Evolutionary conservation across 2,797 vertebrate genomes (phyloP).

Genomic region (Adelosebastes latens): DNA sequence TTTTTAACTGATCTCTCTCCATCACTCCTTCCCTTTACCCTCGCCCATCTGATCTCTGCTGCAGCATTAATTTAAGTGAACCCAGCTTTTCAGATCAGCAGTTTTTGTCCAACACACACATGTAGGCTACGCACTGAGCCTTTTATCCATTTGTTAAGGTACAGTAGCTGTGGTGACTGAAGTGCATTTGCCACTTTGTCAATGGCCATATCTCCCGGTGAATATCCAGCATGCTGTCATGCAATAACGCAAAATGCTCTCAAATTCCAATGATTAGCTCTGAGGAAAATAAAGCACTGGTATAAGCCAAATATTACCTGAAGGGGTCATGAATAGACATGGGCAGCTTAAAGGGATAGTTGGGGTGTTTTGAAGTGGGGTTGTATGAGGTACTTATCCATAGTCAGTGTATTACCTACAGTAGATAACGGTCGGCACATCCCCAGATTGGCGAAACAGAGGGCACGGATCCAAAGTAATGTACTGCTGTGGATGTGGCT

Average conservation of each 20-base stretch:
- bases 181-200: not conserved
- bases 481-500: too few species aligned
- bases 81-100: slow-evolving; percentile 38
- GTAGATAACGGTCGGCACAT: too few species aligned
- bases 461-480: too few species aligned
- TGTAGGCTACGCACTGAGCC: not conserved
- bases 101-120: slow-evolving; percentile 8
- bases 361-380: too few species aligned
- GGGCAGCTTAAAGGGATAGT: not conserved
- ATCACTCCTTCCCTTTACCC: not conserved
- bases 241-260: not conserved
- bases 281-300: not conserved
- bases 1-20: slow-evolving; percentile 19
- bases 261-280: not conserved
- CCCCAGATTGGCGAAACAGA: too few species aligned
- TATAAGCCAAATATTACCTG: not conserved
- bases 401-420: too few species aligned
- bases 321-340: not conserved
- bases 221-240: not conserved
- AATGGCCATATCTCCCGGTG: not conserved
- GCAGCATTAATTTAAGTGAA: slow-evolving; percentile 33
- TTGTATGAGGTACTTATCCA: too few species aligned
- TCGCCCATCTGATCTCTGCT: slow-evolving; percentile 1
- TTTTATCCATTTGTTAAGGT: slow-evolving; percentile 4
- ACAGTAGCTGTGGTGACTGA: not conserved